phyloP scores from a whole-genome alignment of 2,113 vertebrate genomes.

The Pomatostomus ruficeps region DNA sequence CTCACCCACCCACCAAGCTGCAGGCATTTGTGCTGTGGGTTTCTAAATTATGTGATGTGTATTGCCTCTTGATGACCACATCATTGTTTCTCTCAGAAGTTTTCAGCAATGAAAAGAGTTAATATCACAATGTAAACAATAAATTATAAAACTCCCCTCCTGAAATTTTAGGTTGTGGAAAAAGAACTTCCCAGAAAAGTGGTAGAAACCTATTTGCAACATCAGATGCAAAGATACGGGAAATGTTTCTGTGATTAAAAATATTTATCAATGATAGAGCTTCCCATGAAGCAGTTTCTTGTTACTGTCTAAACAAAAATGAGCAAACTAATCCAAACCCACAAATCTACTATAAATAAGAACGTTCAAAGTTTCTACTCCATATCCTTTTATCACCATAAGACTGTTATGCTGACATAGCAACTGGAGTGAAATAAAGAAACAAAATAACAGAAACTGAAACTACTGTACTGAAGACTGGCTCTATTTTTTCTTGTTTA shows the following conservation, averaged over 20 bases:
- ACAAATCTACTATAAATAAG: background rate
- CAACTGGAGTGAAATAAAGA: background rate
- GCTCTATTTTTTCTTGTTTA: background rate
- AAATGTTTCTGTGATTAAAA: constrained; percentile 16
- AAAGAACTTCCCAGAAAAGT: background rate
- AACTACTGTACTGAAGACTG: background rate
- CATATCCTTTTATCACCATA: background rate
- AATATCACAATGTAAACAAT: background rate
- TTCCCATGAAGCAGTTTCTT: background rate
- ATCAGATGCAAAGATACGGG: background rate
- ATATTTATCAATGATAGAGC: background rate
- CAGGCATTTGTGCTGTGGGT: background rate
- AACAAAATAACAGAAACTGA: constrained; percentile 27
- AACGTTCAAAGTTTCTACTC: background rate
- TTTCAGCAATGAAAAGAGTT: background rate
- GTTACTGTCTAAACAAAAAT: background rate
- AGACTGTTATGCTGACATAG: background rate
- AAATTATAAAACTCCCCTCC: background rate
- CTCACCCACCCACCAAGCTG: background rate
- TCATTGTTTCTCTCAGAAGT: background rate
- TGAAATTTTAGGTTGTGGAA: background rate
- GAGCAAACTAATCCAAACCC: background rate
- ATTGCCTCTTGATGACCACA: background rate
- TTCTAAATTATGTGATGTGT: background rate
- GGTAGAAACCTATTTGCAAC: background rate